Conservation (phyloP, 2,888 invertebrate genomes). For the Phortica magna region DNA sequence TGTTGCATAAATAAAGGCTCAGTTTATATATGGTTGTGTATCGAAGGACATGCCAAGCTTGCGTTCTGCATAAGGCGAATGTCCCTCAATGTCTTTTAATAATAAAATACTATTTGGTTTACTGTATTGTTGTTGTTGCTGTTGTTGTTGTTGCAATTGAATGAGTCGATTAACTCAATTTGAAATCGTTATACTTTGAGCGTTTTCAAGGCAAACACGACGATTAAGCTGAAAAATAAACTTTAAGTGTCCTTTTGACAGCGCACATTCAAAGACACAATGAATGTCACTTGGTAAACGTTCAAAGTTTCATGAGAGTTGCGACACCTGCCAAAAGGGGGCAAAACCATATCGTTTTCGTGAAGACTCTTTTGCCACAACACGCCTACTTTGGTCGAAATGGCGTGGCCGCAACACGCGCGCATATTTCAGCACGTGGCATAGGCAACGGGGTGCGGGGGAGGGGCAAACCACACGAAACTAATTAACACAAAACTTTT, state of each 20-base stretch:
- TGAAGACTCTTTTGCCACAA: neutral
- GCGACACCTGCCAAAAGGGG: constrained; percentile 7
- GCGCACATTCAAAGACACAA: neutral
- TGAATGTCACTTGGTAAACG: neutral
- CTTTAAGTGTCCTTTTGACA: too few species aligned
- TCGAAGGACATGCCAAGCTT: too few species aligned
- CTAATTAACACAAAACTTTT: constrained; percentile 23
- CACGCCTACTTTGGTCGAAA: constrained; percentile 13
- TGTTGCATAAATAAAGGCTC: too few species aligned
- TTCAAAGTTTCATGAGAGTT: constrained; percentile 10
- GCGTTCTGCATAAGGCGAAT: too few species aligned
- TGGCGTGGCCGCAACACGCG: neutral
- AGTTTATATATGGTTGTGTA: too few species aligned
- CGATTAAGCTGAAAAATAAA: too few species aligned
- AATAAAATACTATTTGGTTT: too few species aligned
- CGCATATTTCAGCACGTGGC: neutral
- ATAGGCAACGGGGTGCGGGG: neutral
- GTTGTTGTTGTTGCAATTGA: neutral
- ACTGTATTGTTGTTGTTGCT: neutral
- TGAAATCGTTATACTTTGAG: neutral
- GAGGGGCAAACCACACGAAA: neutral
- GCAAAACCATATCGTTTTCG: neutral
- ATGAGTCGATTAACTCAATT: neutral
- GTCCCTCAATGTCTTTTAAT: too few species aligned
- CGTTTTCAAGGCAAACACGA: too few species aligned